Base-by-base conservation (phyloP, 2,113 vertebrate species). In the Oplegnathus fasciatus region DNA sequence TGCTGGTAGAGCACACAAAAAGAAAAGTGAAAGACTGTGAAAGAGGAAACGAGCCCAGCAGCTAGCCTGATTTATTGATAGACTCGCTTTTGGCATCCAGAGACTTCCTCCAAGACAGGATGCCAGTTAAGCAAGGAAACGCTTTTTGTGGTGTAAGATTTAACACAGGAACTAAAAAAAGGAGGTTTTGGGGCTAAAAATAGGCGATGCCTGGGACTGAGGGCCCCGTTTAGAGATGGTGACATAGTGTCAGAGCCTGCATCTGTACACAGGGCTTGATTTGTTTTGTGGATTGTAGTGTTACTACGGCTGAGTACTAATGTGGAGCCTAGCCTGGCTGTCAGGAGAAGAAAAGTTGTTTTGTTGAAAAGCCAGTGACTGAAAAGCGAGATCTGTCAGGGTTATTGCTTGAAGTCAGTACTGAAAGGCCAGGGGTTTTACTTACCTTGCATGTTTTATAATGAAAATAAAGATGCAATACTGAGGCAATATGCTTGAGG, bases 41-140 rank as follows among this genome's bases (percentile, higher is more conserved):
- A 89, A 87, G 74, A 76, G 86, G 90, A 91, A 87, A 80, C 57
- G 44, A 84, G 82, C 69, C 86, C 86, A 68, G 80, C 34, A 22
- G 87, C 70, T 24, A 62, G 88, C 55, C 78, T 92, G 83, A 91
- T 89, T 93, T 92, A 93, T 92, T 90, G 89, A 92, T 86, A 64
- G 79, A 70, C 66, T 30, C 5, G 37, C 69, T 37, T 84, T 79
- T 92, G 84, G 88, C 88, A 66, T 61, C 60, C 62, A 46, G 50
- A 75, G 65, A 84, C 80, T 89, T 92, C 92, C 83, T 90, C 30
- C 7, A 66, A 88, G 83, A 87, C 85, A 86, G 90, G 88, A 92
- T 79, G 81, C 72, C 73, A 65, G 30, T 68, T 83, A 54, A 68
- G 75, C 65, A 24, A 71, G 67, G 30, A 87, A 85, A 85, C 20